These are phyloP conservation scores for Mormyrus iriodes DNA, from an alignment of 2,113 vertebrate genomes.

Conservation along the genomic window DNA sequence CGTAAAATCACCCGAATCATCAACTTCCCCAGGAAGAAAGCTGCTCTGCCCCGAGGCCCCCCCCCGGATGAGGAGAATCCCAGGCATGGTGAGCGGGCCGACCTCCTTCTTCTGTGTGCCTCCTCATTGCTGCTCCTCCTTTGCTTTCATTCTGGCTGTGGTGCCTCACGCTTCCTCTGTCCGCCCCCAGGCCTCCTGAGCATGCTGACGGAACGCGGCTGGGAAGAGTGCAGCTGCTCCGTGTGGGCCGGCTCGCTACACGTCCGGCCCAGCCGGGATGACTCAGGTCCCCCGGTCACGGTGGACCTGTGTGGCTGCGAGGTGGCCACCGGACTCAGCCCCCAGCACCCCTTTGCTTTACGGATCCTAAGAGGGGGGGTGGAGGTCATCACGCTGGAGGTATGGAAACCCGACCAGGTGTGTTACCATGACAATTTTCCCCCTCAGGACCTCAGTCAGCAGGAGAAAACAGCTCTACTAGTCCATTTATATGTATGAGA, in stretches of 20 bases:
- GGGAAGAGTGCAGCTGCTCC: constrained; percentile 90
- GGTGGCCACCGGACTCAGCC: constrained; percentile 81
- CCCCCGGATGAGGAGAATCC: constrained; percentile 74
- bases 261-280: constrained; percentile 77
- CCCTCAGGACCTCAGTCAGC: background rate
- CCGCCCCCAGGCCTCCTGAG: constrained; percentile 72
- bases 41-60: constrained; percentile 68
- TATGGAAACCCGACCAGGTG: constrained; percentile 33
- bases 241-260: constrained; percentile 74
- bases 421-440: background rate
- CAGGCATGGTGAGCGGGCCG: constrained; percentile 71
- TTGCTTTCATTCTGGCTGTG: background rate
- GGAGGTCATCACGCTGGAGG: constrained; percentile 81
- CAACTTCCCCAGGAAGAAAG: constrained; percentile 91
- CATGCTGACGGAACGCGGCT: constrained; percentile 77
- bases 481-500: background rate
- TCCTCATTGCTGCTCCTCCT: background rate
- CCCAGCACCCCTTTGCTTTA: constrained; percentile 89
- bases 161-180: background rate
- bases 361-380: constrained; percentile 73
- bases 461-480: background rate
- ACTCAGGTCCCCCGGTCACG: constrained; percentile 69
- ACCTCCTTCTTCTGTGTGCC: background rate
- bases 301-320: constrained; percentile 77
- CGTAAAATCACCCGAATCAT: constrained; percentile 95